These are phyloP conservation scores for Malacoraja senta DNA, from an alignment of 2,797 vertebrate species.

Conservation along the genomic window DNA sequence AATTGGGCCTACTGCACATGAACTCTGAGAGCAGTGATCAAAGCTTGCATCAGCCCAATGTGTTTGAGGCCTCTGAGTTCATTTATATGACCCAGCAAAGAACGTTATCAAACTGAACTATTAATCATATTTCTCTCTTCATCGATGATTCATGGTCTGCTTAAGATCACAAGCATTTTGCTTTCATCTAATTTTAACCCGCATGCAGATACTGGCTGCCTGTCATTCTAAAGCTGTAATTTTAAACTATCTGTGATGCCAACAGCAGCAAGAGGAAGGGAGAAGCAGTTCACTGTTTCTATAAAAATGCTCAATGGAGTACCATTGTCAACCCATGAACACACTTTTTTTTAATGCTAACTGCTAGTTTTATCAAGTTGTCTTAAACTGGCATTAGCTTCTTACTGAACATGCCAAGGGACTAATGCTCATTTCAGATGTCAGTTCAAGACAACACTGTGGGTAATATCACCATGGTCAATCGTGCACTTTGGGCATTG, in stretches of 20 bases:
- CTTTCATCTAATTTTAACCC: too few relatives aligned
- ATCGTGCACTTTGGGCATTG: neutral
- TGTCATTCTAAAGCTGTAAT: neutral
- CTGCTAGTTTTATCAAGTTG: neutral
- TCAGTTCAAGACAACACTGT: neutral
- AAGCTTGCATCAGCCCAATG: neutral
- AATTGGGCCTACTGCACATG: neutral
- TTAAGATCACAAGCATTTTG: too few relatives aligned
- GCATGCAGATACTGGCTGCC: neutral
- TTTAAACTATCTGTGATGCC: neutral
- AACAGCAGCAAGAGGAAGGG: too few relatives aligned
- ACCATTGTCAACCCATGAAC: neutral
- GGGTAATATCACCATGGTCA: neutral
- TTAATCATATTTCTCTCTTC: too few relatives aligned
- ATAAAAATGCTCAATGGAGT: neutral
- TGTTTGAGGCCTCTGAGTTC: neutral
- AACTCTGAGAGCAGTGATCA: neutral
- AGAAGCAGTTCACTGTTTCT: neutral
- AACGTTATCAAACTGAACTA: too few relatives aligned
- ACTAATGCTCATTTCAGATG: neutral
- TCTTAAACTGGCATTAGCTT: neutral
- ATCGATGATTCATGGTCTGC: too few relatives aligned
- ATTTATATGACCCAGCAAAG: neutral
- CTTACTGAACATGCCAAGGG: neutral
- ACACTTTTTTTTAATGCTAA: neutral